Base-by-base conservation (phyloP, 2,113 vertebrate genomes). In the Pollimyrus isidori region DNA sequence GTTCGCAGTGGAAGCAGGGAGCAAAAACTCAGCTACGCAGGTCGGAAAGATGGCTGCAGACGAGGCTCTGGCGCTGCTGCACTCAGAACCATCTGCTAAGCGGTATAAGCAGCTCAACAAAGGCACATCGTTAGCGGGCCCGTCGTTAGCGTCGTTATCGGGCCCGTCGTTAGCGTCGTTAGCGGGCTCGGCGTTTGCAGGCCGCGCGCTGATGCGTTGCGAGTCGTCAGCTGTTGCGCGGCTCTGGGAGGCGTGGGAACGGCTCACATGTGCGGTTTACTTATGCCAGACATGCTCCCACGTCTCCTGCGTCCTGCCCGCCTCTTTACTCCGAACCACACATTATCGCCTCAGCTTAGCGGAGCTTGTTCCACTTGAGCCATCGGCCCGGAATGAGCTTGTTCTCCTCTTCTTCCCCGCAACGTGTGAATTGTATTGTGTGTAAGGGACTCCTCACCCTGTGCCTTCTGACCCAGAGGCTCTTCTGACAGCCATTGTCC, bases 261-360 rank as follows among this genome's bases (percentile, higher is more conserved):
- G 87, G 90, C 89, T 23, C 89, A 87, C 91, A 90, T 89, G 90
- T 90, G 90, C 87, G 90, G 90, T 80, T 80, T 87, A 69, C 48
- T 62, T 85, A 85, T 91, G 93, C 92, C 91, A 92, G 90, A 90
- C 87, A 73, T 53, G 30, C 90, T 91, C 88, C 89, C 92, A 76
- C 90, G 89, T 90, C 89, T 89, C 90, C 76, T 30, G 42, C n/a
- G 46, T 49, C 89, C 88, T 84, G 48, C 50, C 42, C 88, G 30
- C 73, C 88, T 92, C 91, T 89, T 88, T 90, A 92, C 91, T 86
- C 91, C 90, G 86, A 90, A 91, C 90, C 88, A 90, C 92, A 91
- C 85, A 89, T 92, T 92, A 91, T 90, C 88, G 56, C 91, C 87
- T 90, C 90, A 89, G 91, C 91, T 89, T 87, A 86, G 86, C 86